Evolutionary conservation across 2,113 vertebrate species (phyloP), one percentile per base, ranked within the genome.

Genomic region (Aspiorhynchus laticeps): DNA sequence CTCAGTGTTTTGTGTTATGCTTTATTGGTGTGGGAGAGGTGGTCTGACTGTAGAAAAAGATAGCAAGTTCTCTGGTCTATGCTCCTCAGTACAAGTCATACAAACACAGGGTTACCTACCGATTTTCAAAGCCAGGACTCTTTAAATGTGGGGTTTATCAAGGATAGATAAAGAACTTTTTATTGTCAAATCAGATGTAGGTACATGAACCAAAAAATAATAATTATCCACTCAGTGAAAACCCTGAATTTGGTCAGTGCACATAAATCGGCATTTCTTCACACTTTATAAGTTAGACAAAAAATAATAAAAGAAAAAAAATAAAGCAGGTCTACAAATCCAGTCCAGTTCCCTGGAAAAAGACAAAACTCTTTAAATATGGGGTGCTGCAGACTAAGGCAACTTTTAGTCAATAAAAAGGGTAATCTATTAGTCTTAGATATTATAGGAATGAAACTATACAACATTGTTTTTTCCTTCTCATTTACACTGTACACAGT

Each of bases 341-440:
- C 89, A 88, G 82, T 81, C 86, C 89, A 88, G 82, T 93, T 93
- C 92, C 88, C 88, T 91, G 92, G 91, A 93, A 94, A 80, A 91
- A 93, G 88, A 93, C 86, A 92, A 86, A 87, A 87, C 79, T 89
- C 69, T 90, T 93, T 94, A 93, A 95, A 95, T 94, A 95, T 90
- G 93, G 93, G 92, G 90, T 88, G 91, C 90, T 91, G 92, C 93
- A 94, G 90, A 95, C 95, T 94, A 95, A 95, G 94, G 94, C 95
- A 94, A 94, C 91, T 93, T 93, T 92, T 92, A 93, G 93, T 93
- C 84, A 89, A 91, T 93, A 93, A 92, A 95, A 95, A 95, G 93
- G 88, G 90, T 85, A 15, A 82, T 92, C 91, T 93, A 93, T 51
- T 92, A 91, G 90, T 92, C 79, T 91, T 90, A 89, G 92, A 93